These are phyloP conservation scores for Hormaphis cornu DNA, from an alignment of 1,140 invertebrate genomes.

Conservation along the genomic window DNA sequence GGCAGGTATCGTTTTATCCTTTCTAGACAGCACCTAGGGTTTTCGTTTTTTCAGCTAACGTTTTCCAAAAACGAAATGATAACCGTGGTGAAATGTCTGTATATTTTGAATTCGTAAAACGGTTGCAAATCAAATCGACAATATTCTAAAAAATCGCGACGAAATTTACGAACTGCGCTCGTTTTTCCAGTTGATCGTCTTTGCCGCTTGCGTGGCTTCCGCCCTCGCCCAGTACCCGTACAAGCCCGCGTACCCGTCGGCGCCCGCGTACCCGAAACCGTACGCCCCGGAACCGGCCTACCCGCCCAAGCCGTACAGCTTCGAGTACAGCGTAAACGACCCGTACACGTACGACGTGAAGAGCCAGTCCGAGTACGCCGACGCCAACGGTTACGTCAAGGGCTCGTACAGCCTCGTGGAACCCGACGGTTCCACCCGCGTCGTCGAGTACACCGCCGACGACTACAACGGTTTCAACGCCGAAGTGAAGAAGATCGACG, in stretches of 20 bases:
- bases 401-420: conserved; percentile 37
- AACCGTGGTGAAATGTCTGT: too few species aligned
- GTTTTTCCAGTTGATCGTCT: conserved; percentile 14
- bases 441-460: conserved; percentile 41
- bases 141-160: too few species aligned
- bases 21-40: too few species aligned
- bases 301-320: conserved; percentile 47
- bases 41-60: too few species aligned
- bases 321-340: conserved; percentile 61
- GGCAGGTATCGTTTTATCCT: too few species aligned
- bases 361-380: conserved; percentile 27
- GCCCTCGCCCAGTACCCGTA: conserved; percentile 32
- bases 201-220: not conserved
- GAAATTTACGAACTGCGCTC: too few species aligned
- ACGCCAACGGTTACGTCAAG: conserved; percentile 38
- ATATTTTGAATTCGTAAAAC: too few species aligned
- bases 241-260: conserved; percentile 27
- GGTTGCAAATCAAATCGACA: too few species aligned
- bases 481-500: conserved; percentile 32
- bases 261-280: not conserved
- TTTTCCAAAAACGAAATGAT: too few species aligned
- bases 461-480: conserved; percentile 35
- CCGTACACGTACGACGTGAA: conserved; percentile 51
- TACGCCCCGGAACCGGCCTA: conserved; percentile 35
- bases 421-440: conserved; percentile 39